These are phyloP conservation scores for Leptopilina boulardi DNA, from an alignment of 1,140 invertebrate genomes.

Conservation along the genomic window DNA sequence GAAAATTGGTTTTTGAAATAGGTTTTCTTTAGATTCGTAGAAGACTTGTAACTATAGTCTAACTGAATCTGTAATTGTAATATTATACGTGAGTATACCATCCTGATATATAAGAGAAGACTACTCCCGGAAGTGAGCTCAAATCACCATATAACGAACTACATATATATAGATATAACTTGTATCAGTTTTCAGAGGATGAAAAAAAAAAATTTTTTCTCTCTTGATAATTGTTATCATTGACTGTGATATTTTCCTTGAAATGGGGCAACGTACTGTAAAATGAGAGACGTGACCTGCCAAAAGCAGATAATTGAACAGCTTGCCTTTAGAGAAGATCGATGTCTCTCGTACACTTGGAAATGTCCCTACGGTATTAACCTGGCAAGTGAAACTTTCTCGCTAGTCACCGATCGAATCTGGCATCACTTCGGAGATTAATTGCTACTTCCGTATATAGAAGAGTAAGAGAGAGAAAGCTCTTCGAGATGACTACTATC, in stretches of 20 bases:
- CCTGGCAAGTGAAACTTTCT: slow-evolving; percentile 48
- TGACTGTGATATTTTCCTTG: neutral
- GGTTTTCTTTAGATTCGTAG: no score
- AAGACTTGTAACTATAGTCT: no score
- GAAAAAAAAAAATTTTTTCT: no score
- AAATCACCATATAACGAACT: no score
- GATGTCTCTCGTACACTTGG: slow-evolving; percentile 39
- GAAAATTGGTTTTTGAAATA: no score
- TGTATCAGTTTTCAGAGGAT: no score
- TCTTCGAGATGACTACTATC: slow-evolving; percentile 6
- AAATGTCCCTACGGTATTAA: slow-evolving; percentile 27
- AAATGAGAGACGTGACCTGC: slow-evolving; percentile 45
- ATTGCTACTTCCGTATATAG: slow-evolving; percentile 6
- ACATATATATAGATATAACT: no score
- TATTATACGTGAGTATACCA: no score
- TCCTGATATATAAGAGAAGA: no score
- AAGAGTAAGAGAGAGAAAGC: no score
- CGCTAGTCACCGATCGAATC: slow-evolving; percentile 49
- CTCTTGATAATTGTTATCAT: slow-evolving; percentile 13
- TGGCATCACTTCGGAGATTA: slow-evolving; percentile 32
- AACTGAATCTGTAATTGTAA: no score
- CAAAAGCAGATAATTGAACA: slow-evolving; percentile 56
- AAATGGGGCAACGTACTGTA: neutral
- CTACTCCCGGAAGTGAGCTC: no score
- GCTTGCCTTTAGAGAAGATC: slow-evolving; percentile 54